These are phyloP conservation scores for Tenthredo mesomela DNA, from an alignment of 2,888 invertebrate genomes.

Conservation along the genomic window DNA sequence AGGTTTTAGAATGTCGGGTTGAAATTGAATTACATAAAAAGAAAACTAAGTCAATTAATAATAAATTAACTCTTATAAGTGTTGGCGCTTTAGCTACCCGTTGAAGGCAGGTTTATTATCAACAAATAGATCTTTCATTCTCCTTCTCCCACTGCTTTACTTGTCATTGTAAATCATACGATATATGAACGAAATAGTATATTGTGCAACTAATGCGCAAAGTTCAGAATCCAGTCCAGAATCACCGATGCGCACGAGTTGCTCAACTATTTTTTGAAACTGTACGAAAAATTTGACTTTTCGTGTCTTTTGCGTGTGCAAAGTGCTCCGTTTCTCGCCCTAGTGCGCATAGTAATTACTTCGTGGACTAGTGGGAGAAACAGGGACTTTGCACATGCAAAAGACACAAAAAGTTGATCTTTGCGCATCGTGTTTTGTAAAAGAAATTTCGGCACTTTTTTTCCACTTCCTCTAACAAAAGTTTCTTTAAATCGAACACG, in stretches of 20 bases:
- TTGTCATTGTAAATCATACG: neutral
- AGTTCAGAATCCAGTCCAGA: too few species aligned
- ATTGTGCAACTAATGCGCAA: too few species aligned
- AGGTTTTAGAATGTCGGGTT: slow-evolving; percentile 20
- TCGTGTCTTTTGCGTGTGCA: too few species aligned
- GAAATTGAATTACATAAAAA: slow-evolving; percentile 33
- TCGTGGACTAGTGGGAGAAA: too few species aligned
- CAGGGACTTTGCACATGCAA: too few species aligned
- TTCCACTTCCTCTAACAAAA: neutral
- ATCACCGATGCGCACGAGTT: too few species aligned
- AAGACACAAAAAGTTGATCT: too few species aligned
- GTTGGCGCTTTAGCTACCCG: slow-evolving; percentile 27
- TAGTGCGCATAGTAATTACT: too few species aligned
- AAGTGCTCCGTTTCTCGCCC: too few species aligned
- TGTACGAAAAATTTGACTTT: too few species aligned
- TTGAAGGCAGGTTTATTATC: neutral
- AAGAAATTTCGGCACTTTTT: neutral
- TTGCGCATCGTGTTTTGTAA: neutral
- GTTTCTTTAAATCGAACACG: neutral
- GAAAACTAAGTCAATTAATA: slow-evolving; percentile 52
- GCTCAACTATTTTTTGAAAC: too few species aligned
- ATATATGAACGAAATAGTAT: neutral
- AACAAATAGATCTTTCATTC: neutral
- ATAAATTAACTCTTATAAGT: slow-evolving; percentile 28
- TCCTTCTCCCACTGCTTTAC: neutral